A percentile compares a stretch with the other conserved stretches of the same genome.
Evolutionary conservation across 2,888 invertebrate species (phyloP).

Genomic region (Ecdyonurus torrentis): DNA sequence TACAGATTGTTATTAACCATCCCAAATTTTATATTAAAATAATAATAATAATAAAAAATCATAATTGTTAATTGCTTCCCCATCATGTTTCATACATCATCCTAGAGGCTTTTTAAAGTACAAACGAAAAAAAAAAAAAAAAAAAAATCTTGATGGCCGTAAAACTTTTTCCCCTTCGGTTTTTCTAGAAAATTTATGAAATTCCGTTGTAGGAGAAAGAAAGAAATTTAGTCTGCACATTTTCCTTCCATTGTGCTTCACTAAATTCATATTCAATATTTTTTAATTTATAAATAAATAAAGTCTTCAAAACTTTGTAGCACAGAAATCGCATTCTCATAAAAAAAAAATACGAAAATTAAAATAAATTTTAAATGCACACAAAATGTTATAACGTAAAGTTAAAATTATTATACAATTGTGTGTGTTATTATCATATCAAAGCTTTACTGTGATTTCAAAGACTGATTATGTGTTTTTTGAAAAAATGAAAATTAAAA

Average conservation of each 20-base stretch:
- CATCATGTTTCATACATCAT: too few relatives aligned
- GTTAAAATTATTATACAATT: slow-evolving; percentile 3
- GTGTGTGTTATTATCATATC: slow-evolving; percentile 26
- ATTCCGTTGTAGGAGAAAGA: too few relatives aligned
- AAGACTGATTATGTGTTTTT: slow-evolving; percentile 31
- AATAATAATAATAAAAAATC: too few relatives aligned
- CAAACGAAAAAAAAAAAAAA: too few relatives aligned
- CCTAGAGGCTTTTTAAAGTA: too few relatives aligned
- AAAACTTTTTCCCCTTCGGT: too few relatives aligned
- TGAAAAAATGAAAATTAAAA: slow-evolving; percentile 10
- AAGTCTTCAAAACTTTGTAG: neutral
- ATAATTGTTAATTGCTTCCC: too few relatives aligned
- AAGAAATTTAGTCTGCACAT: too few relatives aligned
- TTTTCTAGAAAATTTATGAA: too few relatives aligned
- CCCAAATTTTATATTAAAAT: too few relatives aligned
- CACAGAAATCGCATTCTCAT: slow-evolving; percentile 10
- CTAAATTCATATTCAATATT: slow-evolving; percentile 13
- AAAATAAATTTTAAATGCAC: neutral
- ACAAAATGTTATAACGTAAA: slow-evolving; percentile 6
- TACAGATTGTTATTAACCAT: too few relatives aligned
- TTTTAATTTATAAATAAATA: slow-evolving; percentile 5
- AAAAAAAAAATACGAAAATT: slow-evolving; percentile 8
- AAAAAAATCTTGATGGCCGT: too few relatives aligned
- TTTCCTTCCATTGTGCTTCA: slow-evolving; percentile 9
- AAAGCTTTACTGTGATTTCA: slow-evolving; percentile 37